Base-by-base conservation (phyloP, 2,888 invertebrate species). In the Lasioglossum marginatum region DNA sequence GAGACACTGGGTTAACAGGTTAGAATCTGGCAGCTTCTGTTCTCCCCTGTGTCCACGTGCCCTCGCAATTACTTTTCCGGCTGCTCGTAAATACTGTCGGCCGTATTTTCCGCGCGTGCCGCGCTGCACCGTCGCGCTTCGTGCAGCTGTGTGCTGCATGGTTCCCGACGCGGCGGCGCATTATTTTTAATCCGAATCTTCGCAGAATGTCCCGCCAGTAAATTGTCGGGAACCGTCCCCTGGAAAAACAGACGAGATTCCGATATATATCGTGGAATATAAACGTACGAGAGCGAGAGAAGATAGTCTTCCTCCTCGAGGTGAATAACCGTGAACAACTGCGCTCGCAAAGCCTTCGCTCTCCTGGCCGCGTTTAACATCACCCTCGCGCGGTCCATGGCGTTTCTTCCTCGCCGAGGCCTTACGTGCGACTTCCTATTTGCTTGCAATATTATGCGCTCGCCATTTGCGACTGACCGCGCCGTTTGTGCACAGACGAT, bases 251-350 rank as follows among this genome's bases (percentile, higher is more conserved):
- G 37, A 40, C 34, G 52, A 40, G 31, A 37, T 60, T 60, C 40
- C 57, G 57, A 57, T 75, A 40, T 73, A 12, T 73, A 12, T 48
- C 74, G 74, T 57, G 74, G 60, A 75, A 60, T 27, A 1, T 57
- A 60, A 57, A 74, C 34, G 8, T 40, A 74, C 23, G 16, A 8
- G 73, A 57, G 19, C 10, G 73, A 57, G 31, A 23, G 31, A 23
- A 1, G 48, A 34, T 27, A 14, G 57, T 57, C 60, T 57, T 75
- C 75, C 19, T 74, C n/a, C n/a, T 43, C 75, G 75, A 60, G 75
- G 78, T 72, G 71, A 79, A 60, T 43, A 63, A 72, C 71, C 60
- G 57, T 31, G 63, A 72, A 57, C 40, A 79, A 79, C 71, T 60
- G 71, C 6, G 79, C 43, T 79, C 71, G 72, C 72, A 72, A 79